Evolutionary conservation across 2,888 invertebrate species (phyloP), one percentile per base, ranked within the genome.

Genomic region (Cartodere bifasciata): DNA sequence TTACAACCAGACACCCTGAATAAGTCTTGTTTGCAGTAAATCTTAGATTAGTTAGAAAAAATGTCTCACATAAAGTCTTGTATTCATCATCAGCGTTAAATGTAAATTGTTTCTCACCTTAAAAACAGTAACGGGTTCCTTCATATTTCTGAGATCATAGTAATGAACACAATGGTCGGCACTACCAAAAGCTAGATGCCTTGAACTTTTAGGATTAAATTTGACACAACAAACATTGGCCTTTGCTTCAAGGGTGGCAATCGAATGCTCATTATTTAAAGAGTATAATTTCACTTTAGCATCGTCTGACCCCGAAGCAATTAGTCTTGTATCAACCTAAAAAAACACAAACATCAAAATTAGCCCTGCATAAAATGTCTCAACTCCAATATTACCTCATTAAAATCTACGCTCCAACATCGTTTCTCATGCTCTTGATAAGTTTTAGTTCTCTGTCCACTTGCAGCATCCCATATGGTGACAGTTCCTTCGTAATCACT

Each of bases 111-210:
- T n/a, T n/a, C n/a, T n/a, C n/a, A n/a, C 52, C 46, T 80, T 76
- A 55, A 92, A 85, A 7, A 90, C 70, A 34, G 76, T 74, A 11
- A 91, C 65, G 1, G 91, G 79, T 40, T 80, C 75, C 34, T 81
- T 74, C 51, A 84, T 77, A 43, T 86, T 78, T 20, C 92, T 67
- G 42, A 94, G 67, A 64, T 94, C 94, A 60, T 91, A 94, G 56
- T 92, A 91, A 60, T 94, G 90, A 30, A 94, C 90, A 64, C 87
- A 88, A 60, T 92, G 92, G 64, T 94, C 92, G 13, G 94, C 92
- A n/a, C 88, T 88, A 9, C 92, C 92, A 63, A 91, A 92, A 2
- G 91, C 90, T 36, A 94, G 67, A 55, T 91, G 85, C 55, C 81
- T 84, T 1, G 86, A 78, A 40, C 82, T 85, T 37, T 72, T 65